Base-by-base conservation (phyloP, 2,113 vertebrate genomes). In the Callionymus lyra region DNA sequence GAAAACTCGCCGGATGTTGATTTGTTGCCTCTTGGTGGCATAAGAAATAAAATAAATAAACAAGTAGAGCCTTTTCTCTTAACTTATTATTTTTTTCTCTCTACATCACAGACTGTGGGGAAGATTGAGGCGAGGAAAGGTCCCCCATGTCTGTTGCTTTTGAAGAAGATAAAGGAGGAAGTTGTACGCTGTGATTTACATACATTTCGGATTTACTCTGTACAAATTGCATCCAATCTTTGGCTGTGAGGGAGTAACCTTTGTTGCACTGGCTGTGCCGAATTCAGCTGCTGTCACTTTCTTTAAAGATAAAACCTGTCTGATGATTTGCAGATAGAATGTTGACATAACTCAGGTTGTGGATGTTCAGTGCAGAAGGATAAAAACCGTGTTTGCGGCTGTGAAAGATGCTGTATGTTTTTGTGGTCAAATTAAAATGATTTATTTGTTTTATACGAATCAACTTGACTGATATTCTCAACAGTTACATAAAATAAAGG, bases 1-100 rank as follows among this genome's bases (percentile, higher is more conserved):
- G 69, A 53, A 68, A 45, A 69, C 81, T 76, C 76, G 79, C 79
- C 72, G 74, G 57, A 52, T 72, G 81, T 77, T 76, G 69, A 83
- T 80, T 84, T 80, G 62, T 47, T 67, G 49, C 59, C 77, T 17
- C 52, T 72, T 69, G 68, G 68, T 61, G 69, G 67, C 62, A 64
- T 82, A 75, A 55, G 40, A 59, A 56, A 50, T 43, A 44, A 41
- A 10, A 16, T 31, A 44, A 17, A 17, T 55, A 56, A 14, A 56
- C 37, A 10, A n/a, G 11, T 6, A 16, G 12, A 6, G 47, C 3
- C 40, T 50, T 52, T 45, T 52, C 52, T 44, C 6, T 59, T 31
- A 34, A 36, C 10, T 47, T 64, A 33, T 53, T 65, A n/a, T n/a
- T 48, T 60, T 33, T 44, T 39, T 56, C 15, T 40, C 19, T 46